A percentile compares a stretch with the other conserved stretches of the same genome.
phyloP scores from a whole-genome alignment of 1,140 invertebrate genomes.

The Drosophila navojoa region DNA sequence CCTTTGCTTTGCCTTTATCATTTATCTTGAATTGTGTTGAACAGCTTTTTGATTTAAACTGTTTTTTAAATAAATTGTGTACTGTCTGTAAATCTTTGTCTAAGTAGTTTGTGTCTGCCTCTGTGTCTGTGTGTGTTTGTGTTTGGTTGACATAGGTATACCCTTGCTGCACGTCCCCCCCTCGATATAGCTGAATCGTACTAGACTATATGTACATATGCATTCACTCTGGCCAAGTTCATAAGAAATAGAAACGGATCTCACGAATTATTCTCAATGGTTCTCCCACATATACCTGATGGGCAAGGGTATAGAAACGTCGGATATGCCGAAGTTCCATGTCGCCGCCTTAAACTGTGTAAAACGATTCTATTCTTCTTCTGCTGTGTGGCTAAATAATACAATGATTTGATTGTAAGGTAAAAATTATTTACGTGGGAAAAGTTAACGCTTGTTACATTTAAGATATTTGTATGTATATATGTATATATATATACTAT shows the following conservation, averaged over 20 bases:
- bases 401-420: slow-evolving; percentile 69
- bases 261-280: too few species aligned
- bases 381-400: slow-evolving; percentile 60
- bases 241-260: too few species aligned
- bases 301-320: slow-evolving; percentile 27
- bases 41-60: slow-evolving; percentile 42
- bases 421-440: slow-evolving; percentile 74
- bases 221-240: slow-evolving; percentile 1
- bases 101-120: slow-evolving; percentile 18
- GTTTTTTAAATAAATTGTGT: slow-evolving; percentile 46
- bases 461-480: slow-evolving; percentile 26
- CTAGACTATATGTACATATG: slow-evolving; percentile 30
- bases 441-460: slow-evolving; percentile 75
- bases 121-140: slow-evolving; percentile 1
- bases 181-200: slow-evolving; percentile 13
- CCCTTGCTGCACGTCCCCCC: slow-evolving; percentile 3
- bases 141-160: slow-evolving; percentile 26
- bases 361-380: slow-evolving; percentile 2
- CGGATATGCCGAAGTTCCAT: slow-evolving; percentile 19
- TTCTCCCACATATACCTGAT: background rate
- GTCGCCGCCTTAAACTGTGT: slow-evolving; percentile 13
- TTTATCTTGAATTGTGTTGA: slow-evolving; percentile 52
- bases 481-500: slow-evolving; percentile 11
- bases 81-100: slow-evolving; percentile 37
- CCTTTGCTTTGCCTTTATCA: slow-evolving; percentile 52